These are phyloP conservation scores for Musca domestica DNA, from an alignment of 1,140 invertebrate species.

Conservation along the genomic window DNA sequence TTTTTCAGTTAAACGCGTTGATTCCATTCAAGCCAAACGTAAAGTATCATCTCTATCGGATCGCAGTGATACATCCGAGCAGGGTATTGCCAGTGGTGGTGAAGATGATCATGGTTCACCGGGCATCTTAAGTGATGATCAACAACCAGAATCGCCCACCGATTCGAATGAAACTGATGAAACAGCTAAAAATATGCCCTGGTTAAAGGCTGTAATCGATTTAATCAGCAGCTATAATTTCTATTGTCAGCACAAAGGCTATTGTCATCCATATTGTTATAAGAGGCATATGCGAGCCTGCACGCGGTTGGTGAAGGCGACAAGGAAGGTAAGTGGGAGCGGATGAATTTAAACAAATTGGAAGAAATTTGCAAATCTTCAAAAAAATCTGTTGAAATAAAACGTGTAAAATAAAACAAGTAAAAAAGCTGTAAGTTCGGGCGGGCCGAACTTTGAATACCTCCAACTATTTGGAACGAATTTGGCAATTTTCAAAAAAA, in stretches of 20 bases:
- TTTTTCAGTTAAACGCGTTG: slow-evolving; percentile 67
- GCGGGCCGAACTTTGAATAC: too few relatives aligned
- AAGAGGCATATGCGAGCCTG: slow-evolving; percentile 88
- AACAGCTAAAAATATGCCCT: slow-evolving; percentile 85
- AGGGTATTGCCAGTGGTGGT: slow-evolving; percentile 54
- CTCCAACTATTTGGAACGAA: too few relatives aligned
- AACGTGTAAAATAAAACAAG: too few relatives aligned
- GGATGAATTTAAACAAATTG: neutral
- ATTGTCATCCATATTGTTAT: slow-evolving; percentile 93
- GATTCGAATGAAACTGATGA: slow-evolving; percentile 88
- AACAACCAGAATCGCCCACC: slow-evolving; percentile 81
- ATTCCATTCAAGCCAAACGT: slow-evolving; percentile 81
- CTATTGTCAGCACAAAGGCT: slow-evolving; percentile 90
- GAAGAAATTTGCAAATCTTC: neutral
- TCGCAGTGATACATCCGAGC: slow-evolving; percentile 86
- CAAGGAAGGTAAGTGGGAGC: slow-evolving; percentile 69
- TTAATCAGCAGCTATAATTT: slow-evolving; percentile 88
- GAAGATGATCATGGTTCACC: slow-evolving; percentile 41
- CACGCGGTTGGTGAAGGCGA: slow-evolving; percentile 81
- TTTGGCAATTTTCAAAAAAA: too few relatives aligned
- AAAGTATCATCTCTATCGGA: slow-evolving; percentile 90
- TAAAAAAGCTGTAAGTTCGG: too few relatives aligned
- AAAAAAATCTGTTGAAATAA: too few relatives aligned
- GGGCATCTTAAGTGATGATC: slow-evolving; percentile 68
- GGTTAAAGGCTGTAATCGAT: slow-evolving; percentile 89